Percentiles rank a stretch among this genome's conserved stretches.
phyloP scores from a whole-genome alignment of 2,113 vertebrate genomes.

The Globicephala melas region DNA sequence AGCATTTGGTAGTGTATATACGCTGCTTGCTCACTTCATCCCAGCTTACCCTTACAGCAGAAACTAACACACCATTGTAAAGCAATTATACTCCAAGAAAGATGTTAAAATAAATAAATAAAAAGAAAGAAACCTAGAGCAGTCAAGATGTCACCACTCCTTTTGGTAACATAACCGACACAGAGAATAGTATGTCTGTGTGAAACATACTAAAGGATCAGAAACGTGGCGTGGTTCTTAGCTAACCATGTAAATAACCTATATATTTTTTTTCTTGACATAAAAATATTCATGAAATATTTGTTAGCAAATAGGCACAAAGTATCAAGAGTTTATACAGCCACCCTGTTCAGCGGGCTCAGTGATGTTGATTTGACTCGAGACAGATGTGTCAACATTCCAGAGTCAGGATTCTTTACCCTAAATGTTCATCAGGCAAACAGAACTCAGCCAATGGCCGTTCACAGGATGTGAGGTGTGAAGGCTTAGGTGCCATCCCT shows the following conservation, averaged over 20 bases:
- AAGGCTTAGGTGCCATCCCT: neutral
- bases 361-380: neutral
- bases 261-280: neutral
- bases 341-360: neutral
- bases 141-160: neutral
- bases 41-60: too few relatives aligned
- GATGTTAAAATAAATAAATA: neutral
- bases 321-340: neutral
- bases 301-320: neutral
- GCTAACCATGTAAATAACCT: neutral
- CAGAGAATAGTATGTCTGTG: neutral
- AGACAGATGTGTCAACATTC: neutral
- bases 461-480: neutral
- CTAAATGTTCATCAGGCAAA: neutral
- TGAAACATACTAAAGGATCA: neutral
- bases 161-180: neutral
- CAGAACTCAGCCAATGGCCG: neutral
- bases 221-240: neutral
- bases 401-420: neutral
- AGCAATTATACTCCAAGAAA: too few relatives aligned
- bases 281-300: neutral
- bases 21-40: too few relatives aligned
- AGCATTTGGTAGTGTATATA: too few relatives aligned
- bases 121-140: neutral
- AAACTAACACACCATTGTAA: too few relatives aligned